Evolutionary conservation across 23 tunicate genomes (phyloP).

Genomic region (Styela plicata): DNA sequence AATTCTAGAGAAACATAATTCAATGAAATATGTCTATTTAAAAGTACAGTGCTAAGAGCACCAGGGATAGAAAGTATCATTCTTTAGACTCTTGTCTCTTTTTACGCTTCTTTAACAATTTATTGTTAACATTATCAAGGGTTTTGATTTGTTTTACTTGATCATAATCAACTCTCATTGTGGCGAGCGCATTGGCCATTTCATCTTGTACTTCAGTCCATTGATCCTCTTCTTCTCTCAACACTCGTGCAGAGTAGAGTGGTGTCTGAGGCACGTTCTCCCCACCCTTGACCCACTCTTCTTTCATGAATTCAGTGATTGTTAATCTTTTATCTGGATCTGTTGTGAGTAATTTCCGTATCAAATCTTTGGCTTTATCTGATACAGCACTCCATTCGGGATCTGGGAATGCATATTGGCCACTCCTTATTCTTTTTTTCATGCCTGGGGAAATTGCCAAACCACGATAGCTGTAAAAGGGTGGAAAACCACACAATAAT

Average conservation of each 20-base stretch:
- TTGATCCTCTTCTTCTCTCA: slow-evolving; percentile 90
- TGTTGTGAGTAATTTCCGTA: slow-evolving; percentile 70
- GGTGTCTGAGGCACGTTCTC: slow-evolving; percentile 85
- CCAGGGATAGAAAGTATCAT: background rate
- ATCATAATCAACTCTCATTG: slow-evolving; percentile 93
- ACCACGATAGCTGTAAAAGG: slow-evolving; percentile 87
- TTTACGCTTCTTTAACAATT: slow-evolving; percentile 67
- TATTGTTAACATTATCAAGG: slow-evolving; percentile 67
- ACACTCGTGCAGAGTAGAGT: slow-evolving; percentile 72
- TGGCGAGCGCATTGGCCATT: slow-evolving; percentile 86
- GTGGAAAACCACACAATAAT: slow-evolving; percentile 91
- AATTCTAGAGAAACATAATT: too few relatives aligned
- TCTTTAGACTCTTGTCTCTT: slow-evolving; percentile 62
- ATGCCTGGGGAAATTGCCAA: slow-evolving; percentile 92
- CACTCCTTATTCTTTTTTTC: slow-evolving; percentile 90
- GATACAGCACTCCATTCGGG: slow-evolving; percentile 91
- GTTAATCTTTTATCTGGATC: slow-evolving; percentile 79
- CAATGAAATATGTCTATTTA: too few relatives aligned
- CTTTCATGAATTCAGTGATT: slow-evolving; percentile 67
- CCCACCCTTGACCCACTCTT: slow-evolving; percentile 61
- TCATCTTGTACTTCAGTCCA: slow-evolving; percentile 90
- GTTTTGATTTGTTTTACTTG: slow-evolving; percentile 79
- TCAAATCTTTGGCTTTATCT: slow-evolving; percentile 68
- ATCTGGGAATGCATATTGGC: slow-evolving; percentile 82
- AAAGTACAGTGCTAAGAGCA: background rate